These are phyloP conservation scores for Coptodon bakossiorum DNA, from an alignment of 2,113 vertebrate species.

Conservation along the genomic window DNA sequence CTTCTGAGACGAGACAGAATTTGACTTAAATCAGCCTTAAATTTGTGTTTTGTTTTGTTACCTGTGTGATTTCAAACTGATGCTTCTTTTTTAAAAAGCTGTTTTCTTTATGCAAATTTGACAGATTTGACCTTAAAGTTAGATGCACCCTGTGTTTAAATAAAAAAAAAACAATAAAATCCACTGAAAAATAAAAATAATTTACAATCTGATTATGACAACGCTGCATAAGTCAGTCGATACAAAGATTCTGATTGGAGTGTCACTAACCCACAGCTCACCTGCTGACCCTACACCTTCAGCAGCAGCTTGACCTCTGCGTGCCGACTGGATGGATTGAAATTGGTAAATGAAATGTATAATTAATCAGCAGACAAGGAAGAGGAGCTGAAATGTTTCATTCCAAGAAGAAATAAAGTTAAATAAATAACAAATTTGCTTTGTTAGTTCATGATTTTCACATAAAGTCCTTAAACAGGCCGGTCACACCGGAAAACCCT, in stretches of 20 bases:
- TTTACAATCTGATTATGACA: neutral
- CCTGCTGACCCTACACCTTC: neutral
- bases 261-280: neutral
- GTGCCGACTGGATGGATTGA: constrained; percentile 3
- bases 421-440: neutral
- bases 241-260: neutral
- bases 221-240: neutral
- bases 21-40: neutral
- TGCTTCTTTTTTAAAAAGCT: neutral
- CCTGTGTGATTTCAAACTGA: neutral
- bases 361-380: neutral
- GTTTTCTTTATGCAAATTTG: neutral
- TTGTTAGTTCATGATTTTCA: neutral
- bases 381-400: neutral
- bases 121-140: neutral
- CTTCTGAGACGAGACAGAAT: neutral
- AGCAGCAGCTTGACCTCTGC: constrained; percentile 1
- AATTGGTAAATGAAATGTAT: constrained; percentile 4
- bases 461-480: neutral
- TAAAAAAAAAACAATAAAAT: neutral
- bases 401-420: neutral
- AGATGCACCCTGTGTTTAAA: neutral
- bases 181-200: neutral
- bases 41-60: neutral
- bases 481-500: accelerated